Base-by-base conservation (phyloP, 2,888 invertebrate genomes). In the Xylota segnis region DNA sequence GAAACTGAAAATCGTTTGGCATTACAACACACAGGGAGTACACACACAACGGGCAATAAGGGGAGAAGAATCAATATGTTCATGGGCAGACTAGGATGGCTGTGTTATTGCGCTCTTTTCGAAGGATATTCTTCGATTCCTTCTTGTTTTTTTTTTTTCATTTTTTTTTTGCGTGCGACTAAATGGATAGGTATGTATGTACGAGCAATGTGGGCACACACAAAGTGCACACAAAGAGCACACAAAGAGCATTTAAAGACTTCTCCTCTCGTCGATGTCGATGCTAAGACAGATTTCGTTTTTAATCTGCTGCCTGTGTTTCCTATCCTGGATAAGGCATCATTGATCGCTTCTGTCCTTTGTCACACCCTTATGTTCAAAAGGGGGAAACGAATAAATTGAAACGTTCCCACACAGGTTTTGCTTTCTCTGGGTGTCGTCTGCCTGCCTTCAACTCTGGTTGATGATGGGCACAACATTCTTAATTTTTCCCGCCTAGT, bases 1-100 rank as follows among this genome's bases (percentile, higher is more conserved):
- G 71, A 78, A 78, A 78, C 78, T 78, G 65, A 72, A 79, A 79
- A 71, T 72, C 58, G 58, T 56, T 63, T 71, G 70, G 56, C 40
- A 71, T 65, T 65, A 78, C 71, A 65, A 29, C 14, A 59, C 59
- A 27, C 40, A 47, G 47, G 12, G 16, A 14, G n/a, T 6, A 23
- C 23, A 29, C 16, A 16, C 34, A 5, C 23, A 18, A 18, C 29
- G 27, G 47, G 6, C 23, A 29, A 18, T 14, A 4, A 23, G 50
- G n/a, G 50, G 32, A 70, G 59, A 18, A 50, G 66, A 76, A 76
- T 76, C 66, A 76, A 76, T 76, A 76, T 76, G 66, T 76, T 70
- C 77, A 61, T 59, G 65, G 37, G 52, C 52, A 43, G n/a, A n/a
- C n/a, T n/a, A n/a, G 40, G 52, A 43, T 43, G 52, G 12, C 68